These are phyloP conservation scores for Drosophila neotestacea DNA, from an alignment of 2,888 invertebrate species.

Conservation along the genomic window DNA sequence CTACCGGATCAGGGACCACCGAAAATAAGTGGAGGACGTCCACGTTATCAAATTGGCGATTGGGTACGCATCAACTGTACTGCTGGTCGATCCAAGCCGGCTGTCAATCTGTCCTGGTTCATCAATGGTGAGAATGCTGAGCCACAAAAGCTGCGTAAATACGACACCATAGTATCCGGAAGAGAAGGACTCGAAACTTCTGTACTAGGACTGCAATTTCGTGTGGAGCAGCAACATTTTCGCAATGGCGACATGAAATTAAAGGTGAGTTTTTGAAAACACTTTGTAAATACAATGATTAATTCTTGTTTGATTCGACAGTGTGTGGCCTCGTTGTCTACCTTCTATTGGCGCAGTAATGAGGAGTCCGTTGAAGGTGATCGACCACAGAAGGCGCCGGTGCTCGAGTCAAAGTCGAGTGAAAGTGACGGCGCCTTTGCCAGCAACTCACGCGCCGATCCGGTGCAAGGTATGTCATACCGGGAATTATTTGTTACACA, in stretches of 20 bases:
- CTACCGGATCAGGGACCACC: slow-evolving; percentile 88
- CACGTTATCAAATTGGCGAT: slow-evolving; percentile 88
- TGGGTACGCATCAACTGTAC: slow-evolving; percentile 88
- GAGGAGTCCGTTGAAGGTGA: slow-evolving; percentile 91
- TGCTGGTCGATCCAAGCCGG: slow-evolving; percentile 88
- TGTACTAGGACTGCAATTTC: slow-evolving; percentile 89
- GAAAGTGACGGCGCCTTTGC: slow-evolving; percentile 88
- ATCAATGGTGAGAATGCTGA: slow-evolving; percentile 87
- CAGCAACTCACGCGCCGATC: slow-evolving; percentile 88
- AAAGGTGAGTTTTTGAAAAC: slow-evolving; percentile 85
- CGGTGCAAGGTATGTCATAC: slow-evolving; percentile 88
- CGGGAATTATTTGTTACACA: slow-evolving; percentile 85
- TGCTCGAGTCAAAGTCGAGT: slow-evolving; percentile 89
- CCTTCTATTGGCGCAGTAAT: slow-evolving; percentile 90
- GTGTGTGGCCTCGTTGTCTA: slow-evolving; percentile 90
- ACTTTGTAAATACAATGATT: too few relatives aligned
- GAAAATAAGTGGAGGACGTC: slow-evolving; percentile 87
- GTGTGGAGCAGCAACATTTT: slow-evolving; percentile 89
- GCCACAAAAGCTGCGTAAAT: slow-evolving; percentile 85
- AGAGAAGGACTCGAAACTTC: slow-evolving; percentile 89
- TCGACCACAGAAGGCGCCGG: slow-evolving; percentile 88
- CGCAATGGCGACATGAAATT: slow-evolving; percentile 90
- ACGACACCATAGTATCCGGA: slow-evolving; percentile 86
- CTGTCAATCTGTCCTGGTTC: slow-evolving; percentile 87
- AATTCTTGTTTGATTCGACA: slow-evolving; percentile 39